Percentiles rank a stretch among this genome's conserved stretches.
These are phyloP conservation scores for Aradus depressus DNA, from an alignment of 2,888 invertebrate species.

Conservation along the genomic window DNA sequence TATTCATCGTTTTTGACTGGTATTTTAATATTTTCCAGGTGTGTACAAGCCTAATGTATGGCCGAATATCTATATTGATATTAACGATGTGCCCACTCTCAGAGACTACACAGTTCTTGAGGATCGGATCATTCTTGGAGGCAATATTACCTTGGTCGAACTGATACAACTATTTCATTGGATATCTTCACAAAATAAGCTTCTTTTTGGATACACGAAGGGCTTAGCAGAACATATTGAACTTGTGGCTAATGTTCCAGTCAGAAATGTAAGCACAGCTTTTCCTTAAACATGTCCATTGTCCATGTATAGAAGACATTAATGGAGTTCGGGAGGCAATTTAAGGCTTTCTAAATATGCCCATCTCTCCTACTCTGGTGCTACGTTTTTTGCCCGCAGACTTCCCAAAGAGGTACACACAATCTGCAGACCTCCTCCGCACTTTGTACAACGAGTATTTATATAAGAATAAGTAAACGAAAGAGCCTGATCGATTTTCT, in stretches of 20 bases:
- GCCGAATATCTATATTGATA: constrained; percentile 39
- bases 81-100: constrained; percentile 41
- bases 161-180: constrained; percentile 39
- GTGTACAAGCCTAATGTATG: constrained; percentile 39
- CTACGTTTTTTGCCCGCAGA: too few species aligned
- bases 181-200: constrained; percentile 8
- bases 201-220: constrained; percentile 33
- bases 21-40: constrained; percentile 32
- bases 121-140: constrained; percentile 42
- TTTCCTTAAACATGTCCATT: too few species aligned
- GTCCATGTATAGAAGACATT: too few species aligned
- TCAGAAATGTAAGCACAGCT: constrained; percentile 37
- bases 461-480: too few species aligned
- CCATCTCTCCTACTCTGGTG: too few species aligned
- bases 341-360: too few species aligned
- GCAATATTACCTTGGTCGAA: constrained; percentile 46
- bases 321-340: too few species aligned
- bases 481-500: too few species aligned
- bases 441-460: too few species aligned
- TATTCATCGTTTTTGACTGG: neutral
- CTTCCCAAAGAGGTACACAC: too few species aligned
- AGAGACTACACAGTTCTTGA: constrained; percentile 34
- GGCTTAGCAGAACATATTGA: constrained; percentile 36
- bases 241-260: constrained; percentile 37
- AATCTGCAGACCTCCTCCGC: too few species aligned